phyloP scores from a whole-genome alignment of 2,888 invertebrate species.

The Caenorhabditis uteleia region DNA sequence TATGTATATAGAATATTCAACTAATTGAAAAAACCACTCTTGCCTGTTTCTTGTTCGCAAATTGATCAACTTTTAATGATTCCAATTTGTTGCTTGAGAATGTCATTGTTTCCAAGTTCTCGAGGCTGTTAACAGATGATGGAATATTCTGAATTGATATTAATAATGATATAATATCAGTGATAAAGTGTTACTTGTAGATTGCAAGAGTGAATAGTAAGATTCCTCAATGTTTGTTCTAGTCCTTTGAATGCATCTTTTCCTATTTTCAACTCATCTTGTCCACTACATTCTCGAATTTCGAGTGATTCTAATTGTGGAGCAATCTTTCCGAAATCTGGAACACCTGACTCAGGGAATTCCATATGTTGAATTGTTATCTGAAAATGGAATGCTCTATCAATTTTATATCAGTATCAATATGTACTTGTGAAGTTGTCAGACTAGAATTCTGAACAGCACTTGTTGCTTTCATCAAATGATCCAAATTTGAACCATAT shows the following conservation, averaged over 20 bases:
- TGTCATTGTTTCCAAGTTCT: conserved; percentile 31
- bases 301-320: conserved; percentile 42
- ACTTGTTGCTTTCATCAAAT: conserved; percentile 50
- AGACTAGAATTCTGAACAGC: conserved; percentile 56
- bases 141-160: conserved; percentile 45
- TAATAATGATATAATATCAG: neutral
- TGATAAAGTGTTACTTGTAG: conserved; percentile 26
- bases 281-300: conserved; percentile 48
- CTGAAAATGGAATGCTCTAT: conserved; percentile 38
- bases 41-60: conserved; percentile 45
- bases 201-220: conserved; percentile 61
- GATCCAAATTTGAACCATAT: conserved; percentile 59
- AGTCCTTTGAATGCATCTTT: conserved; percentile 41
- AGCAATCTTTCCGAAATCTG: conserved; percentile 40
- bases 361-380: conserved; percentile 58
- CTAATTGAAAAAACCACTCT: too few species aligned
- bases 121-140: conserved; percentile 24
- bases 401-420: conserved; percentile 1
- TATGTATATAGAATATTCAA: too few species aligned
- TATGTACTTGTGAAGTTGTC: conserved; percentile 51
- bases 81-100: conserved; percentile 47
- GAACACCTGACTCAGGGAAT: conserved; percentile 40
- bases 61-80: conserved; percentile 20
- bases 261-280: conserved; percentile 35
- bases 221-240: conserved; percentile 38